Conservation (phyloP, 2,113 vertebrate genomes). For the Daphoenositta chrysoptera region DNA sequence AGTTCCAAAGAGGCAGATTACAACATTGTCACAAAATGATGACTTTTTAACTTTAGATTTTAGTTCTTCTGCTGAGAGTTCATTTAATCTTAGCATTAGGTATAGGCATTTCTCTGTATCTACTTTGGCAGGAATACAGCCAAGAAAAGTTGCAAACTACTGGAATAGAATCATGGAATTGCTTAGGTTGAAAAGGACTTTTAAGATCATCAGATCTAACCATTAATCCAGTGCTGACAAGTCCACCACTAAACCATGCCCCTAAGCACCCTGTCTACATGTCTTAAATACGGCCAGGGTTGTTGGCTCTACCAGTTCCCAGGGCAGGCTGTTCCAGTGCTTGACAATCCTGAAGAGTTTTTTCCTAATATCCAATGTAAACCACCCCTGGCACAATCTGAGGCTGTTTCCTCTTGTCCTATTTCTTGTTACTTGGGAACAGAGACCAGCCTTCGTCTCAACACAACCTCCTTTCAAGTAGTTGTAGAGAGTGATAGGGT, state of each 20-base stretch:
- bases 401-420: not conserved
- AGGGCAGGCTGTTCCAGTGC: not conserved
- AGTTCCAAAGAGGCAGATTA: not conserved
- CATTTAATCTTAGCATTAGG: not conserved
- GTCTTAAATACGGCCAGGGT: not conserved
- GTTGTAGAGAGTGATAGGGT: not conserved
- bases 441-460: not conserved
- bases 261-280: too few relatives aligned
- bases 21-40: not conserved
- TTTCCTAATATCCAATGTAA: not conserved
- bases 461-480: not conserved
- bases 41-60: not conserved
- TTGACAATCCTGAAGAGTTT: not conserved
- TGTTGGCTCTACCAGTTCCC: not conserved
- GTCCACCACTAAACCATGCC: not conserved
- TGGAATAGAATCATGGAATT: not conserved
- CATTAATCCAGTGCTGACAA: not conserved
- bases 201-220: not conserved
- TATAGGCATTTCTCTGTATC: not conserved
- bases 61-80: not conserved
- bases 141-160: not conserved
- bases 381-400: not conserved
- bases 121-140: not conserved
- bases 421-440: not conserved
- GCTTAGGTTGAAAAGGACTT: not conserved